phyloP scores from a whole-genome alignment of 1,140 invertebrate species.

The Euura saliciscinereae region DNA sequence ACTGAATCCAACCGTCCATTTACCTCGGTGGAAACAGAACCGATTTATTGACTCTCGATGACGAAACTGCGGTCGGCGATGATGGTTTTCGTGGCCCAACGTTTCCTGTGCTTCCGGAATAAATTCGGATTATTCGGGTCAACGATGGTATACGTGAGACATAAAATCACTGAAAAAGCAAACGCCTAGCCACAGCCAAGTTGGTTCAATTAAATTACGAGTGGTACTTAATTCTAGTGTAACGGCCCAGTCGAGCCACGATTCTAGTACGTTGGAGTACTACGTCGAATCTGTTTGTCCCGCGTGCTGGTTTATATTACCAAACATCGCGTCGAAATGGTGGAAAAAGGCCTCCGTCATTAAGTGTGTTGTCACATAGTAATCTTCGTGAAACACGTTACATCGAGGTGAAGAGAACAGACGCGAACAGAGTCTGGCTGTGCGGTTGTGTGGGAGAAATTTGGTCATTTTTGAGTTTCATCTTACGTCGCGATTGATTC shows the following conservation, averaged over 20 bases:
- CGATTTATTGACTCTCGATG: too few species aligned
- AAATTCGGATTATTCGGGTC: not conserved
- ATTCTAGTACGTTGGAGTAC: not conserved
- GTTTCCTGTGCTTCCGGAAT: not conserved
- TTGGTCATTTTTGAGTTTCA: too few species aligned
- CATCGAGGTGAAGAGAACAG: not conserved
- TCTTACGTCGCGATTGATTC: too few species aligned
- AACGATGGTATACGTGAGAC: not conserved
- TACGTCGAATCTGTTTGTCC: not conserved
- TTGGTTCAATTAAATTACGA: not conserved
- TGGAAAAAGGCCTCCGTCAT: not conserved
- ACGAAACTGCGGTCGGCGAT: too few species aligned
- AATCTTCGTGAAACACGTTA: not conserved
- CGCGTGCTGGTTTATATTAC: not conserved
- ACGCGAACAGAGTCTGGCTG: too few species aligned
- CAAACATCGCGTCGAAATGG: not conserved
- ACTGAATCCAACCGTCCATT: too few species aligned
- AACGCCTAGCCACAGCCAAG: not conserved
- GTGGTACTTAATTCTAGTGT: not conserved
- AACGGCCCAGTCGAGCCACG: slow-evolving; percentile 8
- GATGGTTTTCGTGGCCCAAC: too few species aligned
- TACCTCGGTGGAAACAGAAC: too few species aligned
- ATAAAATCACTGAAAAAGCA: not conserved
- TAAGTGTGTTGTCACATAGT: slow-evolving; percentile 9
- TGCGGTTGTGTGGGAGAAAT: too few species aligned